Conservation (phyloP, 2,888 invertebrate species). For the Ypsolopha sequella region DNA sequence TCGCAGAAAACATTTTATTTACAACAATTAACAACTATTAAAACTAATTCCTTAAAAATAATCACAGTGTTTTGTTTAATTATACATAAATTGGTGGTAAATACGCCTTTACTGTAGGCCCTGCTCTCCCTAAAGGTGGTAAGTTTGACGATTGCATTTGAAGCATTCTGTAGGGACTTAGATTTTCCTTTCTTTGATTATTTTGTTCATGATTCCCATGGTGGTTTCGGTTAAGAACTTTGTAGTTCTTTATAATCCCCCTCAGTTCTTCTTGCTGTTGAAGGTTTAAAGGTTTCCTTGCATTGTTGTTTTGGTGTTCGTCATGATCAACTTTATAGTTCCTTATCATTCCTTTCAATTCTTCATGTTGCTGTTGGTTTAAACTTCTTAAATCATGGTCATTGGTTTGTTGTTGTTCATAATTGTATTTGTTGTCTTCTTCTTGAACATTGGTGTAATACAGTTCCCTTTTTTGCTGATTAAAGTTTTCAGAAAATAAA, state of each 20-base stretch:
- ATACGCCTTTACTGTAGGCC: conserved; percentile 55
- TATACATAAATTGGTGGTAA: conserved; percentile 51
- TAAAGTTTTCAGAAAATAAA: conserved; percentile 17
- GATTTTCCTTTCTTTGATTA: conserved; percentile 30
- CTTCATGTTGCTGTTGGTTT: conserved; percentile 34
- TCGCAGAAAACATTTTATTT: conserved; percentile 27
- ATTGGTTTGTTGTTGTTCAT: background rate
- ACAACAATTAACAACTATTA: conserved; percentile 23
- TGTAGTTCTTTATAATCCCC: conserved; percentile 56
- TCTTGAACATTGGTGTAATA: conserved; percentile 23
- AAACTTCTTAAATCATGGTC: conserved; percentile 1
- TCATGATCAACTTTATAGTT: conserved; percentile 59
- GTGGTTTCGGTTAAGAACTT: conserved; percentile 46
- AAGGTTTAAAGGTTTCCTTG: conserved; percentile 14
- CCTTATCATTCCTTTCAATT: conserved; percentile 47
- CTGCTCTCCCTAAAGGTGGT: conserved; percentile 56
- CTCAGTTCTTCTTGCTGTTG: conserved; percentile 41
- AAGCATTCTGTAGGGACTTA: conserved; percentile 31
- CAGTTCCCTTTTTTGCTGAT: conserved; percentile 22
- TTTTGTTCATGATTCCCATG: conserved; percentile 23
- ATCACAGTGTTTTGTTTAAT: conserved; percentile 34
- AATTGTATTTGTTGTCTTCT: conserved; percentile 7
- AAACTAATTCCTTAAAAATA: conserved; percentile 14
- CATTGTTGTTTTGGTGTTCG: conserved; percentile 23
- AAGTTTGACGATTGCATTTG: conserved; percentile 29